Conservation (phyloP, 2,113 vertebrate genomes). For the Desmodus rotundus region DNA sequence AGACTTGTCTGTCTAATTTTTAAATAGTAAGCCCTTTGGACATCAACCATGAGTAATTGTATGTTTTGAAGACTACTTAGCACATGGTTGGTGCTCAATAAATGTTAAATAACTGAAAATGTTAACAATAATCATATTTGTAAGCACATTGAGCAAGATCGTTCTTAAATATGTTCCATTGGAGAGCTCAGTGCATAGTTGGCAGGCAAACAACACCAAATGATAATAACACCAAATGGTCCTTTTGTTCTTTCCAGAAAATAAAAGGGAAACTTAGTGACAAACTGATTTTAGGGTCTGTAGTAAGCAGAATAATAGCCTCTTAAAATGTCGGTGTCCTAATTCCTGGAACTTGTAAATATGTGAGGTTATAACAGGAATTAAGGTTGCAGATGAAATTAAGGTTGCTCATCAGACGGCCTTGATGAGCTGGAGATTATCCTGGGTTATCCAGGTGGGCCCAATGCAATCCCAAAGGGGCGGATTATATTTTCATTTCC, state of each 20-base stretch:
- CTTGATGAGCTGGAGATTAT: not conserved
- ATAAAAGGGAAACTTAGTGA: not conserved
- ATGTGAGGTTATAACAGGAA: not conserved
- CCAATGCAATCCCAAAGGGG: not conserved
- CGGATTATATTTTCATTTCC: not conserved
- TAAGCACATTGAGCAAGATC: slow-evolving; percentile 54
- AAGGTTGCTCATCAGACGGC: not conserved
- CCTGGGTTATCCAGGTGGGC: not conserved
- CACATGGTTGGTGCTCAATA: slow-evolving; percentile 57
- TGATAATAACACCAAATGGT: slow-evolving; percentile 70
- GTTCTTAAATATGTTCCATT: slow-evolving; percentile 61
- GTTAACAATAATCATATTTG: slow-evolving; percentile 68
- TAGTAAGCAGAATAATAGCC: not conserved
- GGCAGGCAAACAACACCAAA: slow-evolving; percentile 61
- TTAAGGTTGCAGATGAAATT: not conserved
- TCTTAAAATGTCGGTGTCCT: not conserved
- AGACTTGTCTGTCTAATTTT: slow-evolving; percentile 61
- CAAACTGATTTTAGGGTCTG: not conserved
- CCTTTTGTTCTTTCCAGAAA: slow-evolving; percentile 2
- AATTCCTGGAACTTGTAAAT: not conserved
- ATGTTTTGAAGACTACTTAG: slow-evolving; percentile 54
- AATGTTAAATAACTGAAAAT: slow-evolving; percentile 70
- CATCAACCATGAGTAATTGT: slow-evolving; percentile 61
- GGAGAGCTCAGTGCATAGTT: slow-evolving; percentile 30
- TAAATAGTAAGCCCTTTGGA: slow-evolving; percentile 47